These are phyloP conservation scores for Setophaga petechia DNA, from an alignment of 2,113 vertebrate species.

Conservation along the genomic window DNA sequence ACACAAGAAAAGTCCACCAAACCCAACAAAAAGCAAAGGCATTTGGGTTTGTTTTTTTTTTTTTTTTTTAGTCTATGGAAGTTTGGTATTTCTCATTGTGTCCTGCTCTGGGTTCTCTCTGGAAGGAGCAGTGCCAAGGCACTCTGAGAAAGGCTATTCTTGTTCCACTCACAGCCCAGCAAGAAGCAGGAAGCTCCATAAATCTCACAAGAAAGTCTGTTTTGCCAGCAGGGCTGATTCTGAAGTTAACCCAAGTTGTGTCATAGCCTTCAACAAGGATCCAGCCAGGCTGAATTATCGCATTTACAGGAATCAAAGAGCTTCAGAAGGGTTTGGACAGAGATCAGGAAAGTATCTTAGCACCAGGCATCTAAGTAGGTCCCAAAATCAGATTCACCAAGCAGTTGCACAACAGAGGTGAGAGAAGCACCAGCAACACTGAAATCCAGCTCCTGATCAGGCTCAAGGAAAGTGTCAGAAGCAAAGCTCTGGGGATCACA, in stretches of 20 bases:
- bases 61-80: background rate
- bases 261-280: constrained; percentile 7
- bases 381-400: background rate
- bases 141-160: constrained; percentile 53
- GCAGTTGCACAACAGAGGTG: background rate
- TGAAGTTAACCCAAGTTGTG: constrained; percentile 50
- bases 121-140: constrained; percentile 42
- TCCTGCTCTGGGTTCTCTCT: constrained; percentile 46
- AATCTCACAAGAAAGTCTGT: constrained; percentile 50
- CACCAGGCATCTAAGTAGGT: background rate
- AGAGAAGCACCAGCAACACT: background rate
- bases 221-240: constrained; percentile 31
- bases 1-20: background rate
- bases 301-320: constrained; percentile 13
- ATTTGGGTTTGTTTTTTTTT: background rate
- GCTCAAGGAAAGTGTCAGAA: background rate
- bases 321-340: background rate
- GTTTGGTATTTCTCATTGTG: constrained; percentile 53
- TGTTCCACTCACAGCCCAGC: constrained; percentile 49
- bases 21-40: background rate
- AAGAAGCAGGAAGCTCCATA: constrained; percentile 55
- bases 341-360: background rate
- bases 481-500: background rate
- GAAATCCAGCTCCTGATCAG: background rate
- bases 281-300: background rate